A percentile compares a stretch with the other conserved stretches of the same genome.
Evolutionary conservation across 2,888 invertebrate genomes (phyloP).

Genomic region (Cantharis lateralis): DNA sequence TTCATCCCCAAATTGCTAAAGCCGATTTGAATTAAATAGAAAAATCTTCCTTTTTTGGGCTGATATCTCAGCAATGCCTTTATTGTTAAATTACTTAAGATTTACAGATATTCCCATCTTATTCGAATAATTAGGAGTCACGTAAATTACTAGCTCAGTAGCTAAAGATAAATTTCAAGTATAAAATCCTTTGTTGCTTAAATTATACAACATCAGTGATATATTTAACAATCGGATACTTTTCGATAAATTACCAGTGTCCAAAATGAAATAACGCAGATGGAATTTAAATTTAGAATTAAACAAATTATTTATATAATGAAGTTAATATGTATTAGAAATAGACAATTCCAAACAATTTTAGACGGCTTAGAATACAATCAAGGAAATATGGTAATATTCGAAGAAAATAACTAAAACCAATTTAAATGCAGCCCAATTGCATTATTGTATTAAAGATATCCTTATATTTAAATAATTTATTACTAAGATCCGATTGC

Average conservation of each 20-base stretch:
- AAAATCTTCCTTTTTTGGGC: background rate
- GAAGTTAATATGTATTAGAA: background rate
- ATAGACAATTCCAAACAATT: background rate
- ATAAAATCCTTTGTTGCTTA: background rate
- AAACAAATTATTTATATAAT: background rate
- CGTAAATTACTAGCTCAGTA: background rate
- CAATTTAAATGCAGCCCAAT: too few relatives aligned
- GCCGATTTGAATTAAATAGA: too few relatives aligned
- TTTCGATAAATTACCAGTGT: background rate
- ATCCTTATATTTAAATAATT: too few relatives aligned
- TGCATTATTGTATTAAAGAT: too few relatives aligned
- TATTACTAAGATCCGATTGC: too few relatives aligned
- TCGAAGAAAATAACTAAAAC: background rate
- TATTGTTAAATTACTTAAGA: background rate
- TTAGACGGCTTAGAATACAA: background rate
- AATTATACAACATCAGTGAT: background rate
- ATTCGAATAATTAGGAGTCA: background rate
- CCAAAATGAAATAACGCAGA: background rate
- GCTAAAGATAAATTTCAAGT: background rate
- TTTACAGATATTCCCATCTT: background rate
- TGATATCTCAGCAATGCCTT: background rate
- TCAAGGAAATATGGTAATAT: background rate
- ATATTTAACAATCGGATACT: background rate
- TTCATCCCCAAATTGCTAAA: too few relatives aligned
- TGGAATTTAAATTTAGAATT: background rate